These are phyloP conservation scores for Furcula furcula DNA, from an alignment of 2,888 invertebrate species.

Conservation along the genomic window DNA sequence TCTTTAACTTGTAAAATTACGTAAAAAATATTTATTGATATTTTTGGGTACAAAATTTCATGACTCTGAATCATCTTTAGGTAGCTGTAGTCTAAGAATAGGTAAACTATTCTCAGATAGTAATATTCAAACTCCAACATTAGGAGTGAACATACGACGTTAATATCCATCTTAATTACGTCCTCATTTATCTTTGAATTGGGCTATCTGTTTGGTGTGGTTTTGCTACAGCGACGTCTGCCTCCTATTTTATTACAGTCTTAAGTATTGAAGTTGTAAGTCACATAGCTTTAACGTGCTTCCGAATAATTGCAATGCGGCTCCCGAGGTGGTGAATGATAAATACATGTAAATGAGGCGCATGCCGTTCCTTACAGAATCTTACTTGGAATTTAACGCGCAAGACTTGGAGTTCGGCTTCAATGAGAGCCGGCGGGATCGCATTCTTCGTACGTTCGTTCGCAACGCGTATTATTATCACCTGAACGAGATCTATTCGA, in stretches of 20 bases:
- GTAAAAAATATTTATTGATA: too few relatives aligned
- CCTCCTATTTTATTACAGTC: slow-evolving; percentile 10
- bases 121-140: too few relatives aligned
- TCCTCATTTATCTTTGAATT: slow-evolving; percentile 34
- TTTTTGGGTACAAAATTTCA: too few relatives aligned
- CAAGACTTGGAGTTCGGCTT: slow-evolving; percentile 95
- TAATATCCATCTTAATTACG: slow-evolving; percentile 32
- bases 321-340: slow-evolving; percentile 32
- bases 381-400: slow-evolving; percentile 90
- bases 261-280: slow-evolving; percentile 19
- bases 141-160: slow-evolving; percentile 12
- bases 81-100: too few relatives aligned
- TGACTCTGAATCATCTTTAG: too few relatives aligned
- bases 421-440: slow-evolving; percentile 92
- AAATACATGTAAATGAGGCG: slow-evolving; percentile 63
- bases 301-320: slow-evolving; percentile 25
- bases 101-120: too few relatives aligned
- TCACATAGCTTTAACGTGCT: slow-evolving; percentile 25
- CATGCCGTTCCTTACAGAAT: slow-evolving; percentile 82
- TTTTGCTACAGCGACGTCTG: slow-evolving; percentile 16
- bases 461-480: slow-evolving; percentile 97
- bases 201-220: slow-evolving; percentile 33
- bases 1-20: too few relatives aligned
- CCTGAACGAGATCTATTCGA: slow-evolving; percentile 96
- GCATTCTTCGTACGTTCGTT: slow-evolving; percentile 94